Evolutionary conservation across 2,113 vertebrate species (phyloP).

Genomic region (Amazona guildingii): DNA sequence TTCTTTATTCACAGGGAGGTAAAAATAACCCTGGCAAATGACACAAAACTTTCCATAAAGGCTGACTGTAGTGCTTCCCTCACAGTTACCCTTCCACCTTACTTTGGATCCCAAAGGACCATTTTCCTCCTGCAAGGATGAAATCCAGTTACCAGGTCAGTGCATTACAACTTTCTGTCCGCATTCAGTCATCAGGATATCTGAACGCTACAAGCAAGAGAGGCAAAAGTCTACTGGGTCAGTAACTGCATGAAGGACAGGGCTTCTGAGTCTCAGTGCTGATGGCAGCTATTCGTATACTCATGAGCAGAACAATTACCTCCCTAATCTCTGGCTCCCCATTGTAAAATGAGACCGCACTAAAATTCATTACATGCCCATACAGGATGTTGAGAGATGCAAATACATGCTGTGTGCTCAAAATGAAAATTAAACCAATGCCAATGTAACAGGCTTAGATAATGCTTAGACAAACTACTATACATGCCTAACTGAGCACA

Average conservation of each 20-base stretch:
- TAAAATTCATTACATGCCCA: background rate
- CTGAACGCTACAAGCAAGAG: background rate
- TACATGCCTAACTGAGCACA: background rate
- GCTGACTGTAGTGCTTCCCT: background rate
- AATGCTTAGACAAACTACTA: background rate
- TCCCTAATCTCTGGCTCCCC: background rate
- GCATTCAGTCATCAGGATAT: background rate
- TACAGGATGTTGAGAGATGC: background rate
- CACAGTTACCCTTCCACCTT: background rate
- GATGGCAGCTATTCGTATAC: background rate
- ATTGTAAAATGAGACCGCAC: background rate
- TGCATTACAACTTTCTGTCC: background rate
- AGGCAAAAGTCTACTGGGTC: background rate
- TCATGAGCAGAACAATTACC: background rate
- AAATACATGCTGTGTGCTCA: background rate
- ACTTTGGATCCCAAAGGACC: background rate
- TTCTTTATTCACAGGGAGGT: background rate
- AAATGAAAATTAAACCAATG: background rate
- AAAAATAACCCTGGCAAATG: background rate
- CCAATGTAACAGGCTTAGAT: background rate
- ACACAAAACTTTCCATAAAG: background rate
- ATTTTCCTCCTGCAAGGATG: background rate
- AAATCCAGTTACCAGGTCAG: background rate
- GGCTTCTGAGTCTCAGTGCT: background rate
- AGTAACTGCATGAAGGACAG: accelerated